phyloP scores from a whole-genome alignment of 2,113 vertebrate species.

The Limanda limanda region DNA sequence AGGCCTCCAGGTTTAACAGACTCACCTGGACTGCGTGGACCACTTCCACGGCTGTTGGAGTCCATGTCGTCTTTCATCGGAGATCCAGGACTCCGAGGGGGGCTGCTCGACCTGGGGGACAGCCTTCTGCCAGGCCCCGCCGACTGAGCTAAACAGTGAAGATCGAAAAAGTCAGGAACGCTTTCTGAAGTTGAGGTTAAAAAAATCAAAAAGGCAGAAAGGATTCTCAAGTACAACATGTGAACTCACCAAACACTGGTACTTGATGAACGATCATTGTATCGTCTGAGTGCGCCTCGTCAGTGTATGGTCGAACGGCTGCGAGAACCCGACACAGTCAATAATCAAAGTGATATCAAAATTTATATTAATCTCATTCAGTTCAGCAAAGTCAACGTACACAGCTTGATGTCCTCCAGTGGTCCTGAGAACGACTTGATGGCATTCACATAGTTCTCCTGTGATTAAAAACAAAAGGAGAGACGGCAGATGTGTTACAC shows the following conservation, averaged over 20 bases:
- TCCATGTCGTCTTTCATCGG: constrained; percentile 10
- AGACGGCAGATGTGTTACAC: neutral
- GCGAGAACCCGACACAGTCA: neutral
- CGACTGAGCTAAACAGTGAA: constrained; percentile 38
- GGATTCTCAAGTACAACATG: neutral
- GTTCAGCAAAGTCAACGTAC: constrained; percentile 51
- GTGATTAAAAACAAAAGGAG: neutral
- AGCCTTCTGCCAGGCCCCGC: neutral
- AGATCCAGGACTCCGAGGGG: constrained; percentile 14
- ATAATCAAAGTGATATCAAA: neutral
- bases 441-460: constrained; percentile 78
- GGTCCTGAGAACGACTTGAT: constrained; percentile 82
- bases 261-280: constrained; percentile 87
- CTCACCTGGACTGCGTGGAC: constrained; percentile 34
- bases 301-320: constrained; percentile 81
- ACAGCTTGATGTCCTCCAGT: constrained; percentile 79
- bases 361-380: neutral
- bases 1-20: no score
- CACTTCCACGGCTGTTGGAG: fast-evolving
- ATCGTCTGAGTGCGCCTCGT: constrained; percentile 66
- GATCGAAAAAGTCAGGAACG: neutral
- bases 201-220: fast-evolving
- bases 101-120: constrained; percentile 38
- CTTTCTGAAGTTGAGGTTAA: no score
- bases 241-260: constrained; percentile 88